phyloP scores from a whole-genome alignment of 2,888 invertebrate genomes.

The Rhagonycha fulva region DNA sequence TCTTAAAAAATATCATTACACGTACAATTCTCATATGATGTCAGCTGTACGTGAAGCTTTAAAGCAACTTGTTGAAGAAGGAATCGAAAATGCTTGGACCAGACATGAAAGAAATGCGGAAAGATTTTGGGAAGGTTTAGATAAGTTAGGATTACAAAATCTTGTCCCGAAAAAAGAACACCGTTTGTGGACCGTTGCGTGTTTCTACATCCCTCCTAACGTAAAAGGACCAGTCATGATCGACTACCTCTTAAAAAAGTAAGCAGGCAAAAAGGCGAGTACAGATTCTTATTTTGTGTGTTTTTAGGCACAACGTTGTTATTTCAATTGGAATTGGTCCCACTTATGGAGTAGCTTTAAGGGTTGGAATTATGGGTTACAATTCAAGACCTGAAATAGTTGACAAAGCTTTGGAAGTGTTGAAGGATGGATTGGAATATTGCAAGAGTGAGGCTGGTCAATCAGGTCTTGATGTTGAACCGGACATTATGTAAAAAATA shows the following conservation, averaged over 20 bases:
- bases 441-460: not conserved
- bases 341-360: slow-evolving; percentile 73
- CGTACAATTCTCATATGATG: slow-evolving; percentile 72
- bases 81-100: slow-evolving; percentile 67
- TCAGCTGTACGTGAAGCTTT: slow-evolving; percentile 80
- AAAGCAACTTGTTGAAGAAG: slow-evolving; percentile 69
- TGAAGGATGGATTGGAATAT: slow-evolving; percentile 43
- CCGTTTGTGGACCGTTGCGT: slow-evolving; percentile 68
- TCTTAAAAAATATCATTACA: slow-evolving; percentile 66
- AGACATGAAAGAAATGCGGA: slow-evolving; percentile 68
- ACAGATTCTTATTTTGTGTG: not conserved
- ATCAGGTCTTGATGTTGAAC: not conserved
- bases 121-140: slow-evolving; percentile 67
- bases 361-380: slow-evolving; percentile 81
- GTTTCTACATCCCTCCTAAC: slow-evolving; percentile 64
- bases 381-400: slow-evolving; percentile 52
- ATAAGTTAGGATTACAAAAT: slow-evolving; percentile 66
- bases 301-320: slow-evolving; percentile 63
- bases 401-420: slow-evolving; percentile 43
- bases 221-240: slow-evolving; percentile 60
- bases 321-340: slow-evolving; percentile 81
- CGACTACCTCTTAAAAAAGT: slow-evolving; percentile 34
- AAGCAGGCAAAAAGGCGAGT: not conserved
- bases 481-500: not conserved
- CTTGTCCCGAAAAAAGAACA: slow-evolving; percentile 68